Conservation (phyloP, 2,113 vertebrate genomes). For the Hipposideros armiger region DNA sequence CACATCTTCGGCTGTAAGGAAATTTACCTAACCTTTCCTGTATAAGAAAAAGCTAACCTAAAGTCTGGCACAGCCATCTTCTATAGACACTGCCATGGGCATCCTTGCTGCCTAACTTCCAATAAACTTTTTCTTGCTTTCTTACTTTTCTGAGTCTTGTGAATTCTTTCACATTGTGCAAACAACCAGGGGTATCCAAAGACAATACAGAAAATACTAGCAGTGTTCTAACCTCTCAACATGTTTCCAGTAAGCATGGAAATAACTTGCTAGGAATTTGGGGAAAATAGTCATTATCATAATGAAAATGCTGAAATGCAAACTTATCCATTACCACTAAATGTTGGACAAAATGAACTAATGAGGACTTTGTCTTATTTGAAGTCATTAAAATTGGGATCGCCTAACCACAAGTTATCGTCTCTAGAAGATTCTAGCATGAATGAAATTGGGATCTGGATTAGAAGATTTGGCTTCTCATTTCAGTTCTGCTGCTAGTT, state of each 20-base stretch:
- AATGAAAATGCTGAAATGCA: background rate
- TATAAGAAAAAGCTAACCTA: no score
- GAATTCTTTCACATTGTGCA: no score
- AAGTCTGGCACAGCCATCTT: no score
- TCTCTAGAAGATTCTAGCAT: background rate
- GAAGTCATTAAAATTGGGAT: background rate
- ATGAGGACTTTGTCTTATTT: background rate
- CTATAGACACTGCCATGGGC: no score
- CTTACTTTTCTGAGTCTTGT: no score
- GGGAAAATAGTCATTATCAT: background rate
- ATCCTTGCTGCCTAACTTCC: no score
- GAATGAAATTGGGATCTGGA: background rate
- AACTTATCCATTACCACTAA: background rate
- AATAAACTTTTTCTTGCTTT: no score
- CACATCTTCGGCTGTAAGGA: no score
- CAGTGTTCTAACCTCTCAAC: background rate
- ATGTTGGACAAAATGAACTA: background rate
- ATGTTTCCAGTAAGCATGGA: background rate
- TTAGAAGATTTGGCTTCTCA: background rate
- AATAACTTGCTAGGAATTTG: background rate
- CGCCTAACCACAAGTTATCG: background rate
- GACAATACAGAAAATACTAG: background rate
- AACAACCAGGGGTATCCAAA: no score
- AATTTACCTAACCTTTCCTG: no score
- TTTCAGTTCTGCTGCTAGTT: background rate